Evolutionary conservation across 2,113 vertebrate genomes (phyloP).

Genomic region (Cromileptes altivelis): DNA sequence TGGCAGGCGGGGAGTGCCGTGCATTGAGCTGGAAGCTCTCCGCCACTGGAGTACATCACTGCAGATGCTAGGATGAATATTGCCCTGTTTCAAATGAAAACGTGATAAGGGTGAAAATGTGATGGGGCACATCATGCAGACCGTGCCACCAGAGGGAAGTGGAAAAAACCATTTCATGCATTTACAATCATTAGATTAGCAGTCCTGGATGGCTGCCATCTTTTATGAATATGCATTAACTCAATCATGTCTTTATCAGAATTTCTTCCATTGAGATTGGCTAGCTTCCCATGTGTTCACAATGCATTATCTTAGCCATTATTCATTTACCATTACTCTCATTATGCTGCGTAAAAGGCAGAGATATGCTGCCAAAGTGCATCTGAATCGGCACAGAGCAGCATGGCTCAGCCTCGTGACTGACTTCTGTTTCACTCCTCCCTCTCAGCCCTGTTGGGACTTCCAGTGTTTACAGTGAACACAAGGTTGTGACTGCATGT

Average conservation of each 20-base stretch:
- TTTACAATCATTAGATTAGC: constrained; percentile 69
- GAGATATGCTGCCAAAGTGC: constrained; percentile 44
- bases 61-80: constrained; percentile 13
- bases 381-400: constrained; percentile 3
- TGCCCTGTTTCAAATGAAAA: constrained; percentile 26
- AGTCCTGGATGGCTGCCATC: constrained; percentile 45
- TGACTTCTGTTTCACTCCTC: not conserved
- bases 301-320: constrained; percentile 29
- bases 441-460: constrained; percentile 25
- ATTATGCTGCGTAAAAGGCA: constrained; percentile 25
- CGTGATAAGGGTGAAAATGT: constrained; percentile 19
- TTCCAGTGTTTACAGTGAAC: constrained; percentile 47
- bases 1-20: constrained; percentile 17
- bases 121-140: constrained; percentile 9
- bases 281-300: constrained; percentile 7
- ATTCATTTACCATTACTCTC: constrained; percentile 53
- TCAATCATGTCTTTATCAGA: constrained; percentile 44
- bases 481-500: constrained; percentile 2
- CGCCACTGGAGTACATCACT: not conserved
- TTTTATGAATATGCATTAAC: constrained; percentile 60
- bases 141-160: constrained; percentile 31
- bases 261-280: constrained; percentile 28
- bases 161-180: constrained; percentile 48
- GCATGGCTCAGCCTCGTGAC: not conserved
- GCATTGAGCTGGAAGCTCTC: constrained; percentile 24